phyloP scores from a whole-genome alignment of 2,113 vertebrate genomes.

The Eonycteris spelaea region DNA sequence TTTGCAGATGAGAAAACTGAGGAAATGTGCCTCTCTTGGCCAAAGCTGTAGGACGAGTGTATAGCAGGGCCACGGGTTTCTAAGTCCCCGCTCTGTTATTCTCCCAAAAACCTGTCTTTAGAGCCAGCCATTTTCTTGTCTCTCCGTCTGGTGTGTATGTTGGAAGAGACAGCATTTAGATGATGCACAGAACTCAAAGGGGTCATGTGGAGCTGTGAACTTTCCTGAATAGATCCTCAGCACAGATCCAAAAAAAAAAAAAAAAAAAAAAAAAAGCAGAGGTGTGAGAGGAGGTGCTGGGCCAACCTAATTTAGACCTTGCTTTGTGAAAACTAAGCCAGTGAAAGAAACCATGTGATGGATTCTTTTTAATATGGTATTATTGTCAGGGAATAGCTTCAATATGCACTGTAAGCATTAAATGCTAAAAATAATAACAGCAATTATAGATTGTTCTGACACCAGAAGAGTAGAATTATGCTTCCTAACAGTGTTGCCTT shows the following conservation, averaged over 20 bases:
- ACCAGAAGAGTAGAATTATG: constrained; percentile 53
- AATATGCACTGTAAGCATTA: constrained; percentile 65
- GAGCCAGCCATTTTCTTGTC: not conserved
- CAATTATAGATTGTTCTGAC: constrained; percentile 63
- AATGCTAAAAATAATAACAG: constrained; percentile 71
- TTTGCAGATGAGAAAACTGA: not conserved
- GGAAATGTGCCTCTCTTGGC: not conserved
- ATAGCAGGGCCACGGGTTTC: not conserved
- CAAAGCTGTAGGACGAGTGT: not conserved
- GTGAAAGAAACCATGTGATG: constrained; percentile 15
- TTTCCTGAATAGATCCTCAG: constrained; percentile 31
- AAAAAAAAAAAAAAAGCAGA: not conserved
- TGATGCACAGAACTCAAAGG: not conserved
- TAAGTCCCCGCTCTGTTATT: not conserved
- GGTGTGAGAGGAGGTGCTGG: not conserved
- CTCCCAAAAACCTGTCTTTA: not conserved
- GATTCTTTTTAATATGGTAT: constrained; percentile 75
- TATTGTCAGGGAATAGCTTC: constrained; percentile 72
- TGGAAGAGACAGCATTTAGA: not conserved
- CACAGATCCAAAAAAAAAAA: not conserved
- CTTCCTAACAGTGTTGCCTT: constrained; percentile 52
- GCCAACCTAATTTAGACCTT: constrained; percentile 51
- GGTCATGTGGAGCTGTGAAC: not conserved
- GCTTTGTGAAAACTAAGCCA: constrained; percentile 28
- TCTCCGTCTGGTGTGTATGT: not conserved